Percentiles rank a stretch among this genome's conserved stretches.
These are phyloP conservation scores for Torymus texanus DNA, from an alignment of 2,888 invertebrate species.

Conservation along the genomic window DNA sequence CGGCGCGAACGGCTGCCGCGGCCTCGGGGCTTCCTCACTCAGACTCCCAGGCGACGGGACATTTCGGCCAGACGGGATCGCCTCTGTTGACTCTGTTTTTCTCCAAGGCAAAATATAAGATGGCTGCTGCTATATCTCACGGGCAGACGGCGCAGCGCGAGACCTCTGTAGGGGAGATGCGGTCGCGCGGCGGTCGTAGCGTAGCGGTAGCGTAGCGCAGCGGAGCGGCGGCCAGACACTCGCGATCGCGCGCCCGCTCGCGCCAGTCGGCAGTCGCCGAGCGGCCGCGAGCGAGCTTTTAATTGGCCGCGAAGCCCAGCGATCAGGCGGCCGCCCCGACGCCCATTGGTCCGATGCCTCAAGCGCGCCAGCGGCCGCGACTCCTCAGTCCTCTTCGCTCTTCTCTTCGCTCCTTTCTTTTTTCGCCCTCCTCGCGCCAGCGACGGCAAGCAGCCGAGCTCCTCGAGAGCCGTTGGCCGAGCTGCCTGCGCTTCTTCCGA, in stretches of 20 bases:
- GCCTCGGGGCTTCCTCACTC: slow-evolving; percentile 60
- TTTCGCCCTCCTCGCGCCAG: slow-evolving; percentile 12
- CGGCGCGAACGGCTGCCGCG: slow-evolving; percentile 68
- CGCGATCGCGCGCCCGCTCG: slow-evolving; percentile 30
- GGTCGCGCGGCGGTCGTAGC: slow-evolving; percentile 12
- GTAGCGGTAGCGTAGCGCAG: too few species aligned
- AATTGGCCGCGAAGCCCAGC: slow-evolving; percentile 48
- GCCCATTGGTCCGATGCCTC: slow-evolving; percentile 46
- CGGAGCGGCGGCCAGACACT: too few species aligned
- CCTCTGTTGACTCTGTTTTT: slow-evolving; percentile 67
- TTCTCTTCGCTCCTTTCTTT: slow-evolving; percentile 31
- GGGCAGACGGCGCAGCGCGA: slow-evolving; percentile 41
- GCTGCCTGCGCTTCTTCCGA: neutral
- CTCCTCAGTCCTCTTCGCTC: slow-evolving; percentile 18
- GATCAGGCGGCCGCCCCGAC: slow-evolving; percentile 37
- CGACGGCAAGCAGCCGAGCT: too few species aligned
- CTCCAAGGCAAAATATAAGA: slow-evolving; percentile 76
- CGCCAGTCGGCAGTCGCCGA: neutral
- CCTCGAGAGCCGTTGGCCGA: neutral
- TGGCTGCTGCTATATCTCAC: slow-evolving; percentile 67
- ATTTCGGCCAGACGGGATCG: slow-evolving; percentile 66
- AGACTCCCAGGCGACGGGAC: slow-evolving; percentile 70
- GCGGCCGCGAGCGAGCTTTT: slow-evolving; percentile 27
- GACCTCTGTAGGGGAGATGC: slow-evolving; percentile 54
- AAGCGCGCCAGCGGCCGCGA: neutral